Evolutionary conservation across 2,888 invertebrate genomes (phyloP).

Genomic region (Synergus itoensis): DNA sequence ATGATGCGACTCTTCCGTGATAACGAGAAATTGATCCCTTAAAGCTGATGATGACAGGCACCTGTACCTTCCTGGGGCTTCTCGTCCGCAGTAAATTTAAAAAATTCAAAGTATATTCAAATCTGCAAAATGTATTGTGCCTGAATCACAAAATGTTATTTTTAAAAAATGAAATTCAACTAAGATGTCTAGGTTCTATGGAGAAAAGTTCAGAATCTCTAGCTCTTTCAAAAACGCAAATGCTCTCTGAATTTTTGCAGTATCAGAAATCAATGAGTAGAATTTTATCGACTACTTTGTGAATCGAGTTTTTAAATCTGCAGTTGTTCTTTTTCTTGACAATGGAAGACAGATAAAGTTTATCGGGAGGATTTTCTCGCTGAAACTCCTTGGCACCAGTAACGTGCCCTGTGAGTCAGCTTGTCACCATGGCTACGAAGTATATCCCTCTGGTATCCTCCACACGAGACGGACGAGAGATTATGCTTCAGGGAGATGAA

Average conservation of each 20-base stretch:
- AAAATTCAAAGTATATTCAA: background rate
- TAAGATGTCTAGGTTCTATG: background rate
- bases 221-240: background rate
- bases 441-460: slow-evolving; percentile 51
- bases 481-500: slow-evolving; percentile 26
- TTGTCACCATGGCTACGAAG: slow-evolving; percentile 61
- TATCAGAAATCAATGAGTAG: slow-evolving; percentile 9
- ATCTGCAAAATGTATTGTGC: background rate
- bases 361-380: slow-evolving; percentile 27
- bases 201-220: background rate
- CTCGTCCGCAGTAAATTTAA: background rate
- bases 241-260: too few relatives aligned
- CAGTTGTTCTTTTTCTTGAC: slow-evolving; percentile 1
- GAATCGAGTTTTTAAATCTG: slow-evolving; percentile 1
- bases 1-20: slow-evolving; percentile 33
- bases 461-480: slow-evolving; percentile 22
- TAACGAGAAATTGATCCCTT: slow-evolving; percentile 39
- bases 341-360: slow-evolving; percentile 23
- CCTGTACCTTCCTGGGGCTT: background rate
- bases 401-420: slow-evolving; percentile 59
- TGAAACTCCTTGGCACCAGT: slow-evolving; percentile 42
- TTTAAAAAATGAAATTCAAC: too few relatives aligned
- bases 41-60: background rate
- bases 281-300: slow-evolving; percentile 9
- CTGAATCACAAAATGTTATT: too few relatives aligned